Percentiles rank a stretch among this genome's conserved stretches.
Evolutionary conservation across 1,140 invertebrate genomes (phyloP).

Genomic region (Heliothis subflexa): DNA sequence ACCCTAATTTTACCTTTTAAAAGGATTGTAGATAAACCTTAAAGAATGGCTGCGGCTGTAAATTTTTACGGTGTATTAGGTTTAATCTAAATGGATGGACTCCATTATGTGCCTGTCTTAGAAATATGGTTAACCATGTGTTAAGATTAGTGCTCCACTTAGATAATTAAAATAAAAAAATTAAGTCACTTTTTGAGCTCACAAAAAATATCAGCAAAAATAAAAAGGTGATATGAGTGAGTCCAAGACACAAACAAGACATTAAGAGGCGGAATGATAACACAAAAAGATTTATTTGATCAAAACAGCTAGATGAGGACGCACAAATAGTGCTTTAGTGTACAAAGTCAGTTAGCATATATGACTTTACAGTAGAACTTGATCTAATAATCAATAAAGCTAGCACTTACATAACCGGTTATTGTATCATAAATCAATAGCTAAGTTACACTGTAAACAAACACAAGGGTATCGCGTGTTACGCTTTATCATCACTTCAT

Average conservation of each 20-base stretch:
- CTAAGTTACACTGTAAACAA: slow-evolving; percentile 51
- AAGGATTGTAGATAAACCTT: slow-evolving; percentile 1
- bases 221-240: not conserved
- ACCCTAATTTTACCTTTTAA: not conserved
- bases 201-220: not conserved
- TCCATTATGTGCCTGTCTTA: slow-evolving; percentile 32
- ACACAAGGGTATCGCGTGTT: slow-evolving; percentile 50
- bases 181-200: not conserved
- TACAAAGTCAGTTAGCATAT: slow-evolving; percentile 12
- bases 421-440: slow-evolving; percentile 52
- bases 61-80: slow-evolving; percentile 46
- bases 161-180: slow-evolving; percentile 8
- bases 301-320: not conserved
- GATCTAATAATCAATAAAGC: slow-evolving; percentile 48
- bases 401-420: slow-evolving; percentile 43
- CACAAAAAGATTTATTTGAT: slow-evolving; percentile 29
- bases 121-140: slow-evolving; percentile 35
- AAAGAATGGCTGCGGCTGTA: slow-evolving; percentile 23
- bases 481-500: slow-evolving; percentile 48
- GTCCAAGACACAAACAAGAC: slow-evolving; percentile 28
- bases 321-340: not conserved
- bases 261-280: slow-evolving; percentile 22
- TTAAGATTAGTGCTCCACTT: slow-evolving; percentile 20
- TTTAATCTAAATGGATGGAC: slow-evolving; percentile 43
- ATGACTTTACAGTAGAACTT: slow-evolving; percentile 16